phyloP scores from a whole-genome alignment of 2,888 invertebrate species.

The Hydraecia micacea region DNA sequence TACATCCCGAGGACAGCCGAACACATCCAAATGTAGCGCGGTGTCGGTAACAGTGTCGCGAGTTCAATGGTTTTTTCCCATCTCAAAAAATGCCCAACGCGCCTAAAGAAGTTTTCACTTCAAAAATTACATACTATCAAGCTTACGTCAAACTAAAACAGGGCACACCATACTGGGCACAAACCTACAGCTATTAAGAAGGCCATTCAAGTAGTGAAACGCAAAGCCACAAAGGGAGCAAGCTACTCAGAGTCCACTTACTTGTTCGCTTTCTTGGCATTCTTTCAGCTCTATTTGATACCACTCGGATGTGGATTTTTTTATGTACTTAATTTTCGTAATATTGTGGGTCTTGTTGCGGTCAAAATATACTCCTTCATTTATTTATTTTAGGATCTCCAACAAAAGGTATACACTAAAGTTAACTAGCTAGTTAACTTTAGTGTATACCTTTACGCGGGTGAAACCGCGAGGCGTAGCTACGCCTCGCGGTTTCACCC shows the following conservation, averaged over 20 bases:
- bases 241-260: constrained; percentile 77
- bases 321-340: constrained; percentile 58
- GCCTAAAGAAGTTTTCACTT: too few relatives aligned
- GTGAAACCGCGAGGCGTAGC: too few relatives aligned
- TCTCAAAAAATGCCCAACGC: too few relatives aligned
- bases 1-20: too few relatives aligned
- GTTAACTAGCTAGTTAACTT: too few relatives aligned
- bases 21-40: too few relatives aligned
- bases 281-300: constrained; percentile 77
- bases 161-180: constrained; percentile 66
- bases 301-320: constrained; percentile 60
- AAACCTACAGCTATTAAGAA: constrained; percentile 75
- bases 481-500: too few relatives aligned
- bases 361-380: constrained; percentile 10
- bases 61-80: too few relatives aligned
- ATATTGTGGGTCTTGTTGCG: constrained; percentile 27
- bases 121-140: constrained; percentile 38
- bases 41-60: too few relatives aligned
- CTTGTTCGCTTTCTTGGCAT: constrained; percentile 80
- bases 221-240: constrained; percentile 80
- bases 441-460: too few relatives aligned
- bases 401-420: too few relatives aligned
- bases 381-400: too few relatives aligned
- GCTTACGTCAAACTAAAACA: constrained; percentile 55
- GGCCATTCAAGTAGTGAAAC: constrained; percentile 77